phyloP scores from a whole-genome alignment of 2,888 invertebrate species.

The Hirtodrosophila alboralis region DNA sequence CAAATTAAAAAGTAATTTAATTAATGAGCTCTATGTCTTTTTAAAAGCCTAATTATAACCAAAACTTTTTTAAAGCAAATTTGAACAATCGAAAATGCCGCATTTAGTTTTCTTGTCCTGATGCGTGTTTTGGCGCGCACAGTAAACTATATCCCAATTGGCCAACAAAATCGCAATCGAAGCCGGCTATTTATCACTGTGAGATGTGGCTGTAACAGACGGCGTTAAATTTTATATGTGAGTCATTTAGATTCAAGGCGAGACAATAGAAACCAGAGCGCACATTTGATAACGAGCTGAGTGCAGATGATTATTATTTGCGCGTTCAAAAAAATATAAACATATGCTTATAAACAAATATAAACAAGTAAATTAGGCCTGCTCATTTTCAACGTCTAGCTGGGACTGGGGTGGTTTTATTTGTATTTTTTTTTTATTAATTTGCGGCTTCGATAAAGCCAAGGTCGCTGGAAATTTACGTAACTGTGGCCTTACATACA shows the following conservation, averaged over 20 bases:
- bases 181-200: slow-evolving; percentile 40
- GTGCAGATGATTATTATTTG: slow-evolving; percentile 20
- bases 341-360: slow-evolving; percentile 45
- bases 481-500: slow-evolving; percentile 34
- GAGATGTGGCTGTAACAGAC: neutral
- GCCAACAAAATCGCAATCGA: slow-evolving; percentile 32
- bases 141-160: slow-evolving; percentile 23
- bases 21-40: no score
- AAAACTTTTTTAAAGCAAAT: no score
- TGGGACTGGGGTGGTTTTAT: slow-evolving; percentile 4
- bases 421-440: slow-evolving; percentile 20
- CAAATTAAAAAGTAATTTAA: no score
- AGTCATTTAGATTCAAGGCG: slow-evolving; percentile 37
- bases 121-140: slow-evolving; percentile 43
- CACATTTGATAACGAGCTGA: slow-evolving; percentile 42
- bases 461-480: slow-evolving; percentile 43
- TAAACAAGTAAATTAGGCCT: slow-evolving; percentile 28
- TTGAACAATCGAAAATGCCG: no score
- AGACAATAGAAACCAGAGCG: slow-evolving; percentile 25
- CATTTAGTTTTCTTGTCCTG: no score
- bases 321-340: slow-evolving; percentile 27
- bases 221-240: slow-evolving; percentile 23
- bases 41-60: no score
- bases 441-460: slow-evolving; percentile 45
- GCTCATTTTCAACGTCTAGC: slow-evolving; percentile 7